Conservation (phyloP, 1,140 invertebrate species). For the Zaprionus gabonicus region DNA sequence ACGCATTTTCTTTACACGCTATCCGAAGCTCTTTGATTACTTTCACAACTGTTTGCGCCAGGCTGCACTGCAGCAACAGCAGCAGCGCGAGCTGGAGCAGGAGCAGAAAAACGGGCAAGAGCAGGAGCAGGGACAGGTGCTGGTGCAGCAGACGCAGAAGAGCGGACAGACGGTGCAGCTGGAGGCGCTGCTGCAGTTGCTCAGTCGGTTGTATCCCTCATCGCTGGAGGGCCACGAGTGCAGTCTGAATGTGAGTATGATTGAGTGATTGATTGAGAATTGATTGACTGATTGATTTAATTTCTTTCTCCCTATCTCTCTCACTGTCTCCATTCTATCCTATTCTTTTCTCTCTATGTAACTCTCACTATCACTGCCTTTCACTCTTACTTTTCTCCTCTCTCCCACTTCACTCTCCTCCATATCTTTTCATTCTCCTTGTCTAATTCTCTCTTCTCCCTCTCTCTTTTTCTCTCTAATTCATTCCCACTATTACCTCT, state of each 20-base stretch:
- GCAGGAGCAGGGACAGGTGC: constrained; percentile 87
- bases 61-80: constrained; percentile 31
- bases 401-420: too few species aligned
- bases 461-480: neutral
- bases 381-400: too few species aligned
- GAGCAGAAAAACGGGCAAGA: neutral
- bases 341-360: too few species aligned
- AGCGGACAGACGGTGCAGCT: constrained; percentile 84
- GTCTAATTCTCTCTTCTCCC: too few species aligned
- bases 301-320: neutral
- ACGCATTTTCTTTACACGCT: constrained; percentile 93
- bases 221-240: constrained; percentile 88
- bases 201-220: constrained; percentile 92
- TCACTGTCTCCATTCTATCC: too few species aligned
- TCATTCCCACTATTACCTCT: neutral
- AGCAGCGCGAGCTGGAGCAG: neutral
- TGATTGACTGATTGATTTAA: neutral
- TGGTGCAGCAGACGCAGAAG: neutral
- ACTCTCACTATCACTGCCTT: too few species aligned
- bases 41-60: constrained; percentile 85
- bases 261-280: neutral
- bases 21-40: constrained; percentile 92
- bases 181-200: constrained; percentile 92
- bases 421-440: too few species aligned
- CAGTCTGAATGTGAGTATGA: constrained; percentile 86